Evolutionary conservation across 2,113 vertebrate species (phyloP).

Genomic region (Aptenodytes patagonicus): DNA sequence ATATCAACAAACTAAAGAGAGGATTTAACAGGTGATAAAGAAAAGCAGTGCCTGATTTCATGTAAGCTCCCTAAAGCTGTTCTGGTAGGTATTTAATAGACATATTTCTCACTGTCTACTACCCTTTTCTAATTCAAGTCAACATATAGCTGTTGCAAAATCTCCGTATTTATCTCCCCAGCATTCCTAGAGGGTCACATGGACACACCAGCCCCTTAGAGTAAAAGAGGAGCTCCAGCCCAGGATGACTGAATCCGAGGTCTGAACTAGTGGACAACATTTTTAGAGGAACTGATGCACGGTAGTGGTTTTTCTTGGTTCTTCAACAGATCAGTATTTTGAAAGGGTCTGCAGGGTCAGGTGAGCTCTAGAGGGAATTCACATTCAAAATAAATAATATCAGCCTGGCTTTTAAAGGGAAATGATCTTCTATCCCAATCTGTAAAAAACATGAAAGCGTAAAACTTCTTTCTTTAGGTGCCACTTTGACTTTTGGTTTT

Average conservation of each 20-base stretch:
- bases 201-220: not conserved
- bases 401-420: not conserved
- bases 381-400: not conserved
- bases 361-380: not conserved
- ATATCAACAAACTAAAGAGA: not conserved
- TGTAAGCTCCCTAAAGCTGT: not conserved
- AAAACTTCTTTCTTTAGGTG: not conserved
- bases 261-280: not conserved
- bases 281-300: not conserved
- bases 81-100: not conserved
- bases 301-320: not conserved
- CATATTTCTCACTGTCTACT: not conserved
- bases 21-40: not conserved
- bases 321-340: not conserved
- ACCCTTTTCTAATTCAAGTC: not conserved
- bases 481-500: not conserved
- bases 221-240: not conserved
- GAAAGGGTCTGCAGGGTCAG: not conserved
- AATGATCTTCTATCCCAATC: not conserved
- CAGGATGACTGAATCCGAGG: rapidly evolving
- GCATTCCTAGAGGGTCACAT: not conserved
- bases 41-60: not conserved
- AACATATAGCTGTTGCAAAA: not conserved
- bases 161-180: not conserved
- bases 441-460: not conserved